Evolutionary conservation across 2,113 vertebrate species (phyloP).

Genomic region (Ploceus nigricollis): DNA sequence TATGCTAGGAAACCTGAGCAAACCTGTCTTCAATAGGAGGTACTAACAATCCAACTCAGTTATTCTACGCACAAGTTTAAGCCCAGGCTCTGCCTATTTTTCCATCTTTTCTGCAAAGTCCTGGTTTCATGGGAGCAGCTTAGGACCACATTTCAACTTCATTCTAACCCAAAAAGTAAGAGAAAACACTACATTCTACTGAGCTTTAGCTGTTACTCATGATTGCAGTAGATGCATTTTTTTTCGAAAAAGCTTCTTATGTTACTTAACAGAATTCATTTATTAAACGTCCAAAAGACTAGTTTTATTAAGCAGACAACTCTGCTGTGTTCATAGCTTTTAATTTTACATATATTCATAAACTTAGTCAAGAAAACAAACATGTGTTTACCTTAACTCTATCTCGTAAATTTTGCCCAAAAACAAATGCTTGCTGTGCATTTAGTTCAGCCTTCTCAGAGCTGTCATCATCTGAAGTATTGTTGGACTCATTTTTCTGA

Average conservation of each 20-base stretch:
- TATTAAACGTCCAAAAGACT: not conserved
- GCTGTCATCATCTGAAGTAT: constrained; percentile 69
- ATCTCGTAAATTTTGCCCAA: constrained; percentile 96
- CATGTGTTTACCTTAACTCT: constrained; percentile 85
- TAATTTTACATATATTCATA: not conserved
- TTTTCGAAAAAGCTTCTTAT: not conserved
- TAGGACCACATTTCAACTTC: not conserved
- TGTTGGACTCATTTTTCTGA: constrained; percentile 60
- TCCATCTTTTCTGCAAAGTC: not conserved
- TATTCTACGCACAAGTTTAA: not conserved
- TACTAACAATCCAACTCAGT: not conserved
- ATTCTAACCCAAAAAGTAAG: not conserved
- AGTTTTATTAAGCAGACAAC: not conserved
- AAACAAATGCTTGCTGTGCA: constrained; percentile 86
- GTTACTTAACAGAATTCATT: not conserved
- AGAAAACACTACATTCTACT: not conserved
- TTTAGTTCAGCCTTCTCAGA: constrained; percentile 74
- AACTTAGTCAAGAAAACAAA: not conserved
- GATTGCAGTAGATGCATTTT: not conserved
- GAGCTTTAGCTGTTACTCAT: not conserved
- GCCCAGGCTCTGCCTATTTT: not conserved
- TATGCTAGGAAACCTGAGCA: not conserved
- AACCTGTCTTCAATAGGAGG: not conserved
- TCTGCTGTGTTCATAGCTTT: not conserved
- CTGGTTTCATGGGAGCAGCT: not conserved